phyloP scores from a whole-genome alignment of 1,140 invertebrate genomes.

The Diachasmimorpha longicaudata region DNA sequence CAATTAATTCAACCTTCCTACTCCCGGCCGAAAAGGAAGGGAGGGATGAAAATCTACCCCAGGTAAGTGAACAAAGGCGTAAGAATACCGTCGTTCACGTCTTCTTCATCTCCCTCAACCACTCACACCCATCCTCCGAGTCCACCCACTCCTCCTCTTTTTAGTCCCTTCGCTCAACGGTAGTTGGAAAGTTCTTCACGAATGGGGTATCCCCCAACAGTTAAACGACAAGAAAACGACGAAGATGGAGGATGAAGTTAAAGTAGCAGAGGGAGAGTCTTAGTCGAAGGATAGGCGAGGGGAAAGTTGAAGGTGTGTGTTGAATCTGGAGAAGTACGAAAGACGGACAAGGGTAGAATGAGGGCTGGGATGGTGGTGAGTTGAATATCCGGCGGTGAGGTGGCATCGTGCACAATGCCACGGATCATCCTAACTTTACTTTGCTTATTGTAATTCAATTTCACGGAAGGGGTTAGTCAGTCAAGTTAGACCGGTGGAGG shows the following conservation, averaged over 20 bases:
- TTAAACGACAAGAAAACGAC: constrained; percentile 21
- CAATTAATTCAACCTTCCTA: constrained; percentile 57
- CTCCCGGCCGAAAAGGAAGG: not conserved
- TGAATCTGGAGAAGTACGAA: constrained; percentile 18
- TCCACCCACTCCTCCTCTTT: not conserved
- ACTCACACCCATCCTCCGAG: constrained; percentile 20
- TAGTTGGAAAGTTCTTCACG: constrained; percentile 51
- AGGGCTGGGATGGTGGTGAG: constrained; percentile 21
- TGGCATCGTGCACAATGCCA: constrained; percentile 42
- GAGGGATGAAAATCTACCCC: not conserved
- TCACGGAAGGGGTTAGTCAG: constrained; percentile 45
- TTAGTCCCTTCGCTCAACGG: constrained; percentile 17
- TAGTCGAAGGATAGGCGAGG: constrained; percentile 29
- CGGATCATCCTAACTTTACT: constrained; percentile 58
- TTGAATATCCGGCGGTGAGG: not conserved
- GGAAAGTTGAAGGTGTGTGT: constrained; percentile 39
- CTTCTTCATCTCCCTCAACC: constrained; percentile 13
- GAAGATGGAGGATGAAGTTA: constrained; percentile 14
- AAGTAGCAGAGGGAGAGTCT: not conserved
- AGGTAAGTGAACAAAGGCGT: constrained; percentile 49
- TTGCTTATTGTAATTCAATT: constrained; percentile 61
- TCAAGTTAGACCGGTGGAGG: constrained; percentile 18
- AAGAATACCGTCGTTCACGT: constrained; percentile 47
- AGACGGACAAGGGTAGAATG: constrained; percentile 12
- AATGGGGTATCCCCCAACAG: constrained; percentile 28